phyloP scores from a whole-genome alignment of 2,888 invertebrate genomes.

The Caenorhabditis becei region DNA sequence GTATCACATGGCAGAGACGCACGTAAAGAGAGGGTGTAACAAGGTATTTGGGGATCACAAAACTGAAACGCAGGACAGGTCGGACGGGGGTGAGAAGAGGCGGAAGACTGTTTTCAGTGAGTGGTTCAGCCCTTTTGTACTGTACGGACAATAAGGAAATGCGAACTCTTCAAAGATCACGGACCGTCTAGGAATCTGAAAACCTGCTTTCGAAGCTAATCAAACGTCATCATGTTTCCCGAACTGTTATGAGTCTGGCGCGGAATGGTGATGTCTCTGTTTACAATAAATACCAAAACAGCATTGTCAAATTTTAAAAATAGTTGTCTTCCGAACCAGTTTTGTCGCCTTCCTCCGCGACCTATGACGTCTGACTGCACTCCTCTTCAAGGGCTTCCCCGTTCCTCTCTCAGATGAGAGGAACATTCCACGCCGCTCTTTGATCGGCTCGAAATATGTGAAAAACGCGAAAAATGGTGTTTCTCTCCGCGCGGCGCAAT shows the following conservation, averaged over 20 bases:
- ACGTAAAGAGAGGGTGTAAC: constrained; percentile 28
- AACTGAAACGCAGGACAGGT: constrained; percentile 22
- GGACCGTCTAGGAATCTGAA: neutral
- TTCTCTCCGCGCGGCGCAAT: constrained; percentile 8
- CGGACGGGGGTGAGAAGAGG: neutral
- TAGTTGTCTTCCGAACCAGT: neutral
- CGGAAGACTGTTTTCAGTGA: constrained; percentile 1
- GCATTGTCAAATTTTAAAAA: neutral
- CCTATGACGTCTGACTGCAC: constrained; percentile 26
- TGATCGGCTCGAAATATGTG: constrained; percentile 49
- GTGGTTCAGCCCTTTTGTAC: neutral
- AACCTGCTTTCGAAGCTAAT: neutral
- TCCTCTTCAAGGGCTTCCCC: neutral
- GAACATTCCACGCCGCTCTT: constrained; percentile 25
- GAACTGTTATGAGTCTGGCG: neutral
- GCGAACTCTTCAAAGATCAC: neutral
- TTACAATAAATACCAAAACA: neutral
- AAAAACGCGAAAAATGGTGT: constrained; percentile 42
- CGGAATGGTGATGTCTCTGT: neutral
- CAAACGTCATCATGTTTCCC: neutral
- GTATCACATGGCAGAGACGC: constrained; percentile 44
- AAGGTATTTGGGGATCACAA: constrained; percentile 8
- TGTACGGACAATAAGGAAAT: too few relatives aligned
- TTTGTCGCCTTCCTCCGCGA: too few relatives aligned
- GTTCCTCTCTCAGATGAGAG: neutral